phyloP scores from a whole-genome alignment of 2,797 vertebrate species.

The Sciurus carolinensis region DNA sequence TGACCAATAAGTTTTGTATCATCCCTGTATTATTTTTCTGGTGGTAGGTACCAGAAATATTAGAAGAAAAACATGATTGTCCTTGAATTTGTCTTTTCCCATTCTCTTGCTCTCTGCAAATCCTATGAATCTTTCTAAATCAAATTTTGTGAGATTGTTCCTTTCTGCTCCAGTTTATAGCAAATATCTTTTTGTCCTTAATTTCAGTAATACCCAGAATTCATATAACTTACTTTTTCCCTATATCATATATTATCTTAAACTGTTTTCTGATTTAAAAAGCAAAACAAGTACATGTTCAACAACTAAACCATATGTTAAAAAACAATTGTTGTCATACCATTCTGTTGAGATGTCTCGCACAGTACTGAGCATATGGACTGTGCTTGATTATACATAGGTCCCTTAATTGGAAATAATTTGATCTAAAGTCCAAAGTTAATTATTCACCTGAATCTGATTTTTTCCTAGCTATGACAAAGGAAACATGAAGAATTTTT shows the following conservation, averaged over 20 bases:
- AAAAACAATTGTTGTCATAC: conserved; percentile 41
- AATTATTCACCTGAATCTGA: conserved; percentile 37
- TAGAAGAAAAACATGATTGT: conserved; percentile 19
- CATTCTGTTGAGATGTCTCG: conserved; percentile 28
- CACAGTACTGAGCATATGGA: background rate
- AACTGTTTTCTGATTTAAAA: conserved; percentile 40
- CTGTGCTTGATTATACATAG: conserved; percentile 49
- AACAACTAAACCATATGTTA: conserved; percentile 9
- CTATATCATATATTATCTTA: conserved; percentile 59
- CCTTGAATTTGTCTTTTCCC: conserved; percentile 7
- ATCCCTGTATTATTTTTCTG: conserved; percentile 49
- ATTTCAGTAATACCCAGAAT: conserved; percentile 24
- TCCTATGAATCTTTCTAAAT: conserved; percentile 60
- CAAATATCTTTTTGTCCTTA: conserved; percentile 42
- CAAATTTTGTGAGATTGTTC: conserved; percentile 43
- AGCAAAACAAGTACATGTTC: conserved; percentile 19
- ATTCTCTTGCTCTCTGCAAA: conserved; percentile 53
- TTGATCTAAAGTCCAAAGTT: background rate
- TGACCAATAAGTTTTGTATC: conserved; percentile 30
- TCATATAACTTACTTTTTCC: conserved; percentile 55
- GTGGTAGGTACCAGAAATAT: conserved; percentile 38
- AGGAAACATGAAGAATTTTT: conserved; percentile 53
- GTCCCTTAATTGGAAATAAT: conserved; percentile 42
- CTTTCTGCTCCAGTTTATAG: background rate
- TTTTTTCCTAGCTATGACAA: conserved; percentile 59